Conservation (phyloP, 2,797 vertebrate genomes). For the Premnoplex brunnescens region DNA sequence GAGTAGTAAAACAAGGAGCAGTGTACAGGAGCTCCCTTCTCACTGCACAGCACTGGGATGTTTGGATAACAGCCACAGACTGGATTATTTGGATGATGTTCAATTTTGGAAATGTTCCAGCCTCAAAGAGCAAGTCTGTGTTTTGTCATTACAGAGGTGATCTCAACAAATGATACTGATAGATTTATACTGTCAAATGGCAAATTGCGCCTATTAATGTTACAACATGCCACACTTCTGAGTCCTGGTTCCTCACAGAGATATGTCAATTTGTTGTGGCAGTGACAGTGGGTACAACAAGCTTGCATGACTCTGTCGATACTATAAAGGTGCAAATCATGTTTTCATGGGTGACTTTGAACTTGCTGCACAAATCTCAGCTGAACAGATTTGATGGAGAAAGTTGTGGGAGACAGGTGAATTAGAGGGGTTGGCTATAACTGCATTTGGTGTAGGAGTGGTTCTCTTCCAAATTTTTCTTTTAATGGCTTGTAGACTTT, state of each 20-base stretch:
- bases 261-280: not conserved
- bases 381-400: not conserved
- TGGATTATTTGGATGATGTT: conserved; percentile 15
- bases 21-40: not conserved
- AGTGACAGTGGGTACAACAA: not conserved
- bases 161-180: not conserved
- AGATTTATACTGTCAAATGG: not conserved
- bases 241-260: not conserved
- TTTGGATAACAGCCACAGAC: conserved; percentile 34
- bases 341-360: not conserved
- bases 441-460: not conserved
- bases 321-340: not conserved
- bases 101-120: conserved; percentile 22
- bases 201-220: not conserved
- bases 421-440: not conserved
- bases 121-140: not conserved
- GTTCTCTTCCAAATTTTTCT: not conserved
- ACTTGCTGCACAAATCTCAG: not conserved
- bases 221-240: not conserved
- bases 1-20: not conserved
- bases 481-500: not conserved
- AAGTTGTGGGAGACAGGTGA: not conserved
- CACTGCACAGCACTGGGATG: not conserved
- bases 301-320: not conserved
- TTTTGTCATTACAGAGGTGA: conserved; percentile 5